A percentile compares a stretch with the other conserved stretches of the same genome.
These are phyloP conservation scores for Amaurobius ferox DNA, from an alignment of 2,888 invertebrate species.

Conservation along the genomic window DNA sequence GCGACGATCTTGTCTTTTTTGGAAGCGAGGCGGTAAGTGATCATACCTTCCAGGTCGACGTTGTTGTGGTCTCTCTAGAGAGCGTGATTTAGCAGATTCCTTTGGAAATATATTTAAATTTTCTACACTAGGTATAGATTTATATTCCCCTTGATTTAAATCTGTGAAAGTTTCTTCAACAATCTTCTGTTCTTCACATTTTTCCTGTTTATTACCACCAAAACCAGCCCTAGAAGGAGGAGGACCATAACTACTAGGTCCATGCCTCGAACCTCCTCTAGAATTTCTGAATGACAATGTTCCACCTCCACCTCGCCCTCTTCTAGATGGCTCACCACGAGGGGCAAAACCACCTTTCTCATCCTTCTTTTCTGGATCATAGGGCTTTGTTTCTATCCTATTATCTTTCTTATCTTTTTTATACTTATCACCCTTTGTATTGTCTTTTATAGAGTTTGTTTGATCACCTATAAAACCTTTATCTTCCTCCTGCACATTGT, in stretches of 20 bases:
- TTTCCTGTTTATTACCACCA: conserved; percentile 72
- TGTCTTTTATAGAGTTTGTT: conserved; percentile 35
- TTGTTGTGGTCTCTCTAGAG: conserved; percentile 63
- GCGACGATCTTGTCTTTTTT: conserved; percentile 65
- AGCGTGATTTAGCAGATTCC: conserved; percentile 59
- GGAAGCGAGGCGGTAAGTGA: conserved; percentile 72
- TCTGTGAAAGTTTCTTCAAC: conserved; percentile 71
- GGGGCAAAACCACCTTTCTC: conserved; percentile 86
- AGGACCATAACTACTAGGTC: conserved; percentile 85
- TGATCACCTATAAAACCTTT: conserved; percentile 29
- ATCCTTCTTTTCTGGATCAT: conserved; percentile 72
- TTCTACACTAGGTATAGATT: conserved; percentile 40
- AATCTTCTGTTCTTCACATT: conserved; percentile 75
- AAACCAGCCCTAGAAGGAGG: conserved; percentile 88
- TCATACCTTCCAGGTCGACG: conserved; percentile 64
- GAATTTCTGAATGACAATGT: conserved; percentile 73
- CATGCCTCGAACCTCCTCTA: conserved; percentile 76
- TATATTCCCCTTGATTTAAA: conserved; percentile 41
- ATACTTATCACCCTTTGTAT: conserved; percentile 67
- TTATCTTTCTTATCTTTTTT: conserved; percentile 63
- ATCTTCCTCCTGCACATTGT: conserved; percentile 45
- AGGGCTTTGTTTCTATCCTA: conserved; percentile 52
- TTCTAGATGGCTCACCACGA: conserved; percentile 90
- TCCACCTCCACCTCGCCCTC: conserved; percentile 85
- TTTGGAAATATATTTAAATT: conserved; percentile 46